Percentiles rank a stretch among this genome's conserved stretches.
These are phyloP conservation scores for Sphyrna mokarran DNA, from an alignment of 2,113 vertebrate genomes.

Conservation along the genomic window DNA sequence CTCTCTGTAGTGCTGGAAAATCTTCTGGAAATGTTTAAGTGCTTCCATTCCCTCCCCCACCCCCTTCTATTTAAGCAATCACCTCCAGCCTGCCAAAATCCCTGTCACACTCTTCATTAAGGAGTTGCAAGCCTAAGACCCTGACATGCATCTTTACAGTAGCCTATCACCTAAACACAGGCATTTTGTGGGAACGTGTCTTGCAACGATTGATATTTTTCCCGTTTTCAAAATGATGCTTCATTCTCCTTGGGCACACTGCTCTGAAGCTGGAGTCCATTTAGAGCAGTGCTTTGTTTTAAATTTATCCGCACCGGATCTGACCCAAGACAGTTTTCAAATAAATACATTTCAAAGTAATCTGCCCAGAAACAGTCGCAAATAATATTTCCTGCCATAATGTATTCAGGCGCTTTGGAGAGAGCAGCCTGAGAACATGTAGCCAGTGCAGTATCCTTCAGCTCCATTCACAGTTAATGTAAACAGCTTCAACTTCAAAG, in stretches of 20 bases:
- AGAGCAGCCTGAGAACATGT: not conserved
- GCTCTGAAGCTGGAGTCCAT: not conserved
- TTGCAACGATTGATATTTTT: not conserved
- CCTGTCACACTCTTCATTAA: not conserved
- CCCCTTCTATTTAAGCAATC: not conserved
- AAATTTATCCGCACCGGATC: not conserved
- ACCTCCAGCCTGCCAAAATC: not conserved
- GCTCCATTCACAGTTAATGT: not conserved
- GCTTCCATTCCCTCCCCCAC: too few species aligned
- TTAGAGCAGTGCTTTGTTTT: not conserved
- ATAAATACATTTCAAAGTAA: not conserved
- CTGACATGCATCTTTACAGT: not conserved
- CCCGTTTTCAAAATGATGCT: not conserved
- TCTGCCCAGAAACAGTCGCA: not conserved
- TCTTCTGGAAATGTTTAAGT: not conserved
- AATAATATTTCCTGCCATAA: not conserved
- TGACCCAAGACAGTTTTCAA: not conserved
- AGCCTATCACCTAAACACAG: not conserved
- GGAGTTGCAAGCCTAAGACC: not conserved
- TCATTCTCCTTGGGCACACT: not conserved
- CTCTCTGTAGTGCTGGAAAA: not conserved
- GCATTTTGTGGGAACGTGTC: not conserved
- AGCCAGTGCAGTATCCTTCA: not conserved
- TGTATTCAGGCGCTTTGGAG: not conserved
- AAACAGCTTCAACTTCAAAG: slow-evolving; percentile 1